These are phyloP conservation scores for Benitochromis conjunctus DNA, from an alignment of 2,113 vertebrate species.

Conservation along the genomic window DNA sequence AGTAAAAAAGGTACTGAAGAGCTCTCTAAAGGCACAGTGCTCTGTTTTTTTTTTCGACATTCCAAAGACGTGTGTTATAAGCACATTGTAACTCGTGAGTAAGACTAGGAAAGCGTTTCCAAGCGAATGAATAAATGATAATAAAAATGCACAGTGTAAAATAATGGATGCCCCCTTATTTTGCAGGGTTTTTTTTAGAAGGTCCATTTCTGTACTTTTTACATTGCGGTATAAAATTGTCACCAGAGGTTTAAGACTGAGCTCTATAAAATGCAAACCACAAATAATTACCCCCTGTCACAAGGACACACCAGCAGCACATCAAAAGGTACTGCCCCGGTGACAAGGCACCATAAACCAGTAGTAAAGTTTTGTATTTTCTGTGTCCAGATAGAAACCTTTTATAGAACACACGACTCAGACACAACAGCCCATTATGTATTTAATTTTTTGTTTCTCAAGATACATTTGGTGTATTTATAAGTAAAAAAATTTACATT, in stretches of 20 bases:
- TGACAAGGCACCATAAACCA: not conserved
- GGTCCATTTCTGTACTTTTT: not conserved
- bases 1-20: not conserved
- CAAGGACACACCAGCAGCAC: not conserved
- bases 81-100: not conserved
- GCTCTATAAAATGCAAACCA: not conserved
- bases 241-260: not conserved
- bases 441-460: rapidly evolving
- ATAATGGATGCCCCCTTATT: not conserved
- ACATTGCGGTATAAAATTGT: not conserved
- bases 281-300: not conserved
- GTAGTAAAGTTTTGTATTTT: not conserved
- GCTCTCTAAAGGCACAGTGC: not conserved
- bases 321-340: not conserved
- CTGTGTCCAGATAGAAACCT: not conserved
- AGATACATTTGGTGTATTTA: not conserved
- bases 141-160: not conserved
- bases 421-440: not conserved
- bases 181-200: not conserved
- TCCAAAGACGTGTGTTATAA: not conserved
- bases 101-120: not conserved
- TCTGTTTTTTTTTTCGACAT: not conserved
- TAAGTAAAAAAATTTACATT: not conserved
- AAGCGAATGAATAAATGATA: not conserved
- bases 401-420: not conserved